Base-by-base conservation (phyloP, 2,113 vertebrate species). In the Gallinago undulata region DNA sequence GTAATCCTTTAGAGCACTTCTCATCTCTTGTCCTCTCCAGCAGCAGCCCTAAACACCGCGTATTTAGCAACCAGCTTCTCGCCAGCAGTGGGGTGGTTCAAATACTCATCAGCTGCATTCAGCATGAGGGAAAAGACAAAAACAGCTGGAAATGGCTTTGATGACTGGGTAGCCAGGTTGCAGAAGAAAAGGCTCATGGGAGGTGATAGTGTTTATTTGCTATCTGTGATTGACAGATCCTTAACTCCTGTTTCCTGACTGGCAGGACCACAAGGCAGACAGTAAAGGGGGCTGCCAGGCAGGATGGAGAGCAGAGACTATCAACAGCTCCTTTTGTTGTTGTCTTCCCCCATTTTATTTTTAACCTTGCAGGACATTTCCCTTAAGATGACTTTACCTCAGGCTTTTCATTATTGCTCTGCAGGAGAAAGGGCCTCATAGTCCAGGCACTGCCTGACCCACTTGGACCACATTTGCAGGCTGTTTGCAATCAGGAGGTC, bases 161-260 rank as follows among this genome's bases (percentile, higher is more conserved):
- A 35, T 76, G 35, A 76, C 30, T 64, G 60, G 19, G 48, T n/a
- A 70, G 62, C 10, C 28, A 48, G 51, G 25, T 22, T 57, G 23
- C 37, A 96, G 63, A 91, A 92, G 50, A 73, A 94, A 87, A 62
- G 6, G 8, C 17, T 93, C 28, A 37, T 3, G 27, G 27, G 43
- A 80, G 57, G 30, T 23, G 70, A 84, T 35, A 72, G 25, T 2
- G 0, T 66, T 74, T 87, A 57, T 70, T 84, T 92, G 48, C 53
- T 77, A 18, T 24, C 68, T 78, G 25, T 92, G 94, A 96, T 25
- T 92, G 96, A 96, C 89, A 93, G 66, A 87, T 84, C 30, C 94
- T 96, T 79, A 95, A 96, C 60, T 92, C 69, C 69, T 92, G 50
- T 94, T 97, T 96, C 96, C 96, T 96, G 69, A 89, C 84, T 73